These are phyloP conservation scores for Terrapene triunguis DNA, from an alignment of 2,113 vertebrate species.

Conservation along the genomic window DNA sequence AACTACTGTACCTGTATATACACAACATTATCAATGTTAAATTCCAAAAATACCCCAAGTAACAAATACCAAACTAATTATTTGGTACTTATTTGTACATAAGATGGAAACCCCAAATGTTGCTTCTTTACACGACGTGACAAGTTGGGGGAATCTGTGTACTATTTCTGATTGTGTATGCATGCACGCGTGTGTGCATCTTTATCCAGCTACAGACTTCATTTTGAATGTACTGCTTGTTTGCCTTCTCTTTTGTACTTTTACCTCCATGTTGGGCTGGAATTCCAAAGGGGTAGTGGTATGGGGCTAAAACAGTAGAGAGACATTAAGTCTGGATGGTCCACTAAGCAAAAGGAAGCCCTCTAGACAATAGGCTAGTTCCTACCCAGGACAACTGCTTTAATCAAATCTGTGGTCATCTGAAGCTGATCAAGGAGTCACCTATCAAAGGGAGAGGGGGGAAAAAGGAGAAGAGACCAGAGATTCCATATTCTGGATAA, in stretches of 20 bases:
- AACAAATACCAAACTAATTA: not conserved
- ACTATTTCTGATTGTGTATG: not conserved
- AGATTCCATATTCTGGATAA: too few species aligned
- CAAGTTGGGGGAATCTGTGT: not conserved
- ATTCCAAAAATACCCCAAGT: not conserved
- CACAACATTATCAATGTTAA: constrained; percentile 26
- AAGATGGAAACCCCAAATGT: not conserved
- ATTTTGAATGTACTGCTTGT: not conserved
- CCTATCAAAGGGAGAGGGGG: too few species aligned
- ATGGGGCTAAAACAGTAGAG: not conserved
- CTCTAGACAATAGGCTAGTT: too few species aligned
- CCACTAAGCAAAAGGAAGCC: not conserved
- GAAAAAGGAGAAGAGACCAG: too few species aligned
- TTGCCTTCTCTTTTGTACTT: not conserved
- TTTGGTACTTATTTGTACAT: not conserved
- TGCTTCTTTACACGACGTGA: not conserved
- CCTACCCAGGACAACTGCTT: too few species aligned
- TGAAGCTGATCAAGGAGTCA: too few species aligned
- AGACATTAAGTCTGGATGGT: not conserved
- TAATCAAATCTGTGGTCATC: too few species aligned
- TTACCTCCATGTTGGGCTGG: not conserved
- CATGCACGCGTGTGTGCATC: too few species aligned
- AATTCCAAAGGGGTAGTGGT: not conserved
- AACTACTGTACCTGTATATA: constrained; percentile 81
- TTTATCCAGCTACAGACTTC: not conserved